Conservation (phyloP, 2,113 vertebrate genomes). For the Bubalus kerabau region DNA sequence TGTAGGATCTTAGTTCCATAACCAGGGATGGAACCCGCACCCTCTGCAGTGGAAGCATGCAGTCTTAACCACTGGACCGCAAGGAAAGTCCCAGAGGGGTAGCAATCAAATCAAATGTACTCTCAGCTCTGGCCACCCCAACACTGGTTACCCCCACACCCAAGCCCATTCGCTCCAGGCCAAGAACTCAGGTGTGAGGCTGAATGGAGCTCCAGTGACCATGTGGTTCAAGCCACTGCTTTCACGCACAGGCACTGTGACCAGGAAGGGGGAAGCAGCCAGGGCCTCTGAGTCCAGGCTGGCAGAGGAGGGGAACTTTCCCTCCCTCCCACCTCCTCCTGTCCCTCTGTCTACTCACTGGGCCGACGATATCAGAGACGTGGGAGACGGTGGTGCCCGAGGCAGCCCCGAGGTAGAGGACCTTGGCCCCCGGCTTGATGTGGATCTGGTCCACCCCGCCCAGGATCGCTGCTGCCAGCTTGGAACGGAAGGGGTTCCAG, state of each 20-base stretch:
- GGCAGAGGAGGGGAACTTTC: not conserved
- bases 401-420: conserved; percentile 93
- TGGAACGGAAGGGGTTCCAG: conserved; percentile 96
- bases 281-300: not conserved
- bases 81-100: not conserved
- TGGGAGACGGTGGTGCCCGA: conserved; percentile 95
- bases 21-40: not conserved
- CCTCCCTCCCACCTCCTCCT: not conserved
- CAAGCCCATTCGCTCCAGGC: fast-evolving
- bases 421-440: conserved; percentile 89
- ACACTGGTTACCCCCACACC: fast-evolving
- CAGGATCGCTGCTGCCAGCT: conserved; percentile 92
- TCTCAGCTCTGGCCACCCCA: not conserved
- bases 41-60: not conserved
- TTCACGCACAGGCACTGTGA: not conserved
- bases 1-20: not conserved
- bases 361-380: conserved; percentile 93
- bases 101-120: not conserved
- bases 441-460: conserved; percentile 95
- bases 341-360: conserved; percentile 79
- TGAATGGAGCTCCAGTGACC: not conserved
- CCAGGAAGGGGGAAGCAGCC: not conserved
- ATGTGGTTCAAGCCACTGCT: not conserved
- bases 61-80: not conserved
- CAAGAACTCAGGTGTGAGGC: not conserved